Conservation (phyloP, 1,140 invertebrate genomes). For the Drosophila rhopaloa region DNA sequence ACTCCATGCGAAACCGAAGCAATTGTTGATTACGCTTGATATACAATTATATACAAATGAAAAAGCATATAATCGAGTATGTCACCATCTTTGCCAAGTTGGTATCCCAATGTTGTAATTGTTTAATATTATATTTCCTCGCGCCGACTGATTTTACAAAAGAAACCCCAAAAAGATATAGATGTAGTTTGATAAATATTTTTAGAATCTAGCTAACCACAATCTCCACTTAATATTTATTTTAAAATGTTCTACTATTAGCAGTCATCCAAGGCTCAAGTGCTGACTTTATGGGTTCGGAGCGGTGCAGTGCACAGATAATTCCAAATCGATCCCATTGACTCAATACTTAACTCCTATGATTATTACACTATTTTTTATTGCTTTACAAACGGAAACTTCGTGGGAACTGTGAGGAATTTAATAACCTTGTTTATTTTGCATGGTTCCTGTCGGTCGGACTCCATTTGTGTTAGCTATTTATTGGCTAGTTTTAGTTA, state of each 20-base stretch:
- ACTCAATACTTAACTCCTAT: conserved; percentile 30
- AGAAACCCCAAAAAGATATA: conserved; percentile 43
- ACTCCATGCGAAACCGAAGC: conserved; percentile 65
- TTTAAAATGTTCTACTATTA: conserved; percentile 34
- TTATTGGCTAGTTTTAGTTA: conserved; percentile 59
- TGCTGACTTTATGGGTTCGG: conserved; percentile 23
- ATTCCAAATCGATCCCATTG: conserved; percentile 19
- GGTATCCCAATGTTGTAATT: conserved; percentile 48
- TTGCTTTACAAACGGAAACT: neutral
- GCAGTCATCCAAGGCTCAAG: conserved; percentile 17
- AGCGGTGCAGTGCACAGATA: conserved; percentile 44
- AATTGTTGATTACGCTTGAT: conserved; percentile 77
- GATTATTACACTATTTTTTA: conserved; percentile 15
- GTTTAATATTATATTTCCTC: conserved; percentile 48
- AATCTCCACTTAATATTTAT: conserved; percentile 60
- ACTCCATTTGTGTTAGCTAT: conserved; percentile 27
- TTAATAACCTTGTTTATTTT: conserved; percentile 17
- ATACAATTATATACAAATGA: conserved; percentile 59
- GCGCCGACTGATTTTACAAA: conserved; percentile 61
- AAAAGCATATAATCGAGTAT: conserved; percentile 36
- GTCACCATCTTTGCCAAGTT: conserved; percentile 14
- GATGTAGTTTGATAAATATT: conserved; percentile 45
- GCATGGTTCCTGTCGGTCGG: conserved; percentile 4
- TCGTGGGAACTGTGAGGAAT: conserved; percentile 11
- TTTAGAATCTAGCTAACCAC: conserved; percentile 56